Percentiles rank a stretch among this genome's conserved stretches.
Conservation (phyloP, 2,888 invertebrate genomes). For the Euclidia mi region DNA sequence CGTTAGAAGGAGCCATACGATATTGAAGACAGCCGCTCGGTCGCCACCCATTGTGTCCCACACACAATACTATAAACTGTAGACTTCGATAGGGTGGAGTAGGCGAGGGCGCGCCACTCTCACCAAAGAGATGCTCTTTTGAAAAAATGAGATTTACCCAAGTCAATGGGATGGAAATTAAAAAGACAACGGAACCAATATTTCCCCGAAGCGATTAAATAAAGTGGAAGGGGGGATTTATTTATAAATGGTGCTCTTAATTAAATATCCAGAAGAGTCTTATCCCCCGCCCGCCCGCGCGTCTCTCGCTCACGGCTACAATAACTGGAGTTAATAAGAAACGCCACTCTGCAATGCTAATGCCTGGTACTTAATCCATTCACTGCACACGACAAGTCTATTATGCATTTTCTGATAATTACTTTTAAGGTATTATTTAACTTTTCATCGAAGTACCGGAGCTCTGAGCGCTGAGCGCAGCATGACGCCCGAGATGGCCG, state of each 20-base stretch:
- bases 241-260: conserved; percentile 26
- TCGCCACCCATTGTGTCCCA: neutral
- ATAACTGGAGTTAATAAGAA: conserved; percentile 36
- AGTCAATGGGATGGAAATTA: conserved; percentile 51
- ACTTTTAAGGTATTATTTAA: conserved; percentile 32
- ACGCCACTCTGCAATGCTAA: conserved; percentile 45
- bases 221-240: conserved; percentile 24
- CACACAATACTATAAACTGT: neutral
- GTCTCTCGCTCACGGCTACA: conserved; percentile 16
- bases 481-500: no score
- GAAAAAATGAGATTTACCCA: conserved; percentile 48
- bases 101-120: neutral
- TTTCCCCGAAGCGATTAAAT: conserved; percentile 24
- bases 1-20: no score
- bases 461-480: no score
- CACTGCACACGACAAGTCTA: conserved; percentile 39
- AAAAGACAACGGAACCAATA: conserved; percentile 52
- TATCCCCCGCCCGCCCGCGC: neutral
- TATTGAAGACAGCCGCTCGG: no score
- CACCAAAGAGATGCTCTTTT: conserved; percentile 34
- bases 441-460: conserved; percentile 19
- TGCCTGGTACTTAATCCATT: conserved; percentile 46
- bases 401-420: conserved; percentile 49
- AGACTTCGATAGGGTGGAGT: neutral
- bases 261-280: conserved; percentile 26